Base-by-base conservation (phyloP, 1,140 invertebrate species). In the Globodera rostochiensis region DNA sequence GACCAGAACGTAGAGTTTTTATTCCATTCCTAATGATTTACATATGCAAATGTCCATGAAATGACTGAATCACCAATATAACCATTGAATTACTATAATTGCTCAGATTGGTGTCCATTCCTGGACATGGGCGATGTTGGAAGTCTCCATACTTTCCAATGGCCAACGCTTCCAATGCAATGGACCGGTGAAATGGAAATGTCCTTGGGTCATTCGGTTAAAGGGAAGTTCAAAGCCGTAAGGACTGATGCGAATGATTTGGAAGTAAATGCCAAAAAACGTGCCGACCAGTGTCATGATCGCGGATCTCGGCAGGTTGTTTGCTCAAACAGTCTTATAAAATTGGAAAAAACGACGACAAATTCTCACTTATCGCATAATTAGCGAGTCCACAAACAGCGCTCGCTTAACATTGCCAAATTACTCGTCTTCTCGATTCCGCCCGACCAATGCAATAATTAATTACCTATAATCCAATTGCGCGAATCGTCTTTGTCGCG, bases 401-500 rank as follows among this genome's bases (percentile, higher is more conserved):
- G 25, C 53, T 64, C 11, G 74, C 74, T 77, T 1, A 77, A 77
- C 9, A n/a, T 15, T 15, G 6, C 13, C 15, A 73, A 73, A n/a
- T 15, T 6, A n/a, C n/a, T n/a, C n/a, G 19, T 73, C 50, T 7
- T 50, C 11, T 1, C 11, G 0, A 50, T 6, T 50, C 4, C 5
- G 7, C 2, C 49, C 50, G 7, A 9, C 1, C 11, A 9, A 53
- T 2, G 50, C 4, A 53, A 3, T 53, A 6, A 53, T 25, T 53
- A 6, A 53, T 25, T 69, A 78, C 77, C 77, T 45, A 50, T 9
- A 19, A 64, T 70, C 77, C 77, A 78, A 66, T 80, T 80, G 77
- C 75, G 64, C 45, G 77, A 67, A 75, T 88, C 87, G 71, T 88
- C 87, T 69, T 84, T 84, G 57, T 88, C 79, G 64, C 87, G 82